phyloP scores from a whole-genome alignment of 2,113 vertebrate species.

The Rhinopomastus cyanomelas region DNA sequence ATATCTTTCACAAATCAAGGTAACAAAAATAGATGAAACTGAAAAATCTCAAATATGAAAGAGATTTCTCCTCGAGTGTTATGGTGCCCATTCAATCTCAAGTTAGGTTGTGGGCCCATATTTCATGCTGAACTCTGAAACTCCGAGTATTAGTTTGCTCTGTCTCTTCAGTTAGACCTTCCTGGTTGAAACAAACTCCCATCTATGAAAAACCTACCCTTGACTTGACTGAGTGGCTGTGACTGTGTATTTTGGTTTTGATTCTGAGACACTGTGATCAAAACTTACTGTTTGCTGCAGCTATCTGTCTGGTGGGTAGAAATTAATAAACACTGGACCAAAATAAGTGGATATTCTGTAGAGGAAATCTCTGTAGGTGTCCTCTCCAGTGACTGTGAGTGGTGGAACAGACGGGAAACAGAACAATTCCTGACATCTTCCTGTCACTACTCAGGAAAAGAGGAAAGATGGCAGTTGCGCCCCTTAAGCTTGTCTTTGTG shows the following conservation, averaged over 20 bases:
- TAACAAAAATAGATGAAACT: neutral
- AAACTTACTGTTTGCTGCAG: neutral
- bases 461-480: neutral
- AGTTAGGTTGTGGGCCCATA: neutral
- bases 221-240: neutral
- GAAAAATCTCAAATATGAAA: neutral
- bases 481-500: neutral
- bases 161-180: neutral
- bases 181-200: neutral
- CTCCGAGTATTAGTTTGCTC: neutral
- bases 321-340: neutral
- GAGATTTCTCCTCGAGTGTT: neutral
- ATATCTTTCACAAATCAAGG: neutral
- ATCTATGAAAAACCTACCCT: neutral
- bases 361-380: neutral
- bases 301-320: neutral
- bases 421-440: neutral
- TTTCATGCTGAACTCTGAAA: neutral
- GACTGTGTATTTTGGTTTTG: neutral
- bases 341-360: neutral
- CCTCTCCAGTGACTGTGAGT: neutral
- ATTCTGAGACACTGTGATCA: neutral
- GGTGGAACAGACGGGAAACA: neutral
- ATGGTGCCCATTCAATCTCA: neutral
- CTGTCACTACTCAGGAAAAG: neutral